Evolutionary conservation across 2,888 invertebrate genomes (phyloP).

Genomic region (Drosophila multiciliata): DNA sequence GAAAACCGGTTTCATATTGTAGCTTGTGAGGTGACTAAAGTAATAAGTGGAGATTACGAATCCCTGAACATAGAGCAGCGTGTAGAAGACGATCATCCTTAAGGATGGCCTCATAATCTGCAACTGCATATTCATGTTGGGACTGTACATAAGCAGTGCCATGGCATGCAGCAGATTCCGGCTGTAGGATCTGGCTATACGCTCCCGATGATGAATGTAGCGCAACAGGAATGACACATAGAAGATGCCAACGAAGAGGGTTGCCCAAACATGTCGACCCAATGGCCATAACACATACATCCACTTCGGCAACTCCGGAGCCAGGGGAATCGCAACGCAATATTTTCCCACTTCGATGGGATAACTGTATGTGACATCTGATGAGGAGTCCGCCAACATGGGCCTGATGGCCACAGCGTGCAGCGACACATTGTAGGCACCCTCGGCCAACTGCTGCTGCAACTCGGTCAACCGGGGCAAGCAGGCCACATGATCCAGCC

Average conservation of each 20-base stretch:
- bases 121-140: conserved; percentile 79
- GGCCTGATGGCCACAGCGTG: conserved; percentile 50
- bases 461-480: conserved; percentile 51
- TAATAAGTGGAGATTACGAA: conserved; percentile 80
- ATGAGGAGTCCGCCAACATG: not conserved
- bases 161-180: conserved; percentile 73
- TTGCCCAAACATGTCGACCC: conserved; percentile 76
- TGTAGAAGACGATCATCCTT: conserved; percentile 71
- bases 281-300: conserved; percentile 81
- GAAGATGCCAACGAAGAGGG: conserved; percentile 60
- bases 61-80: conserved; percentile 68
- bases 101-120: conserved; percentile 56
- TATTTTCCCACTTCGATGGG: conserved; percentile 74
- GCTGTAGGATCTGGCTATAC: conserved; percentile 37
- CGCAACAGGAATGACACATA: conserved; percentile 77
- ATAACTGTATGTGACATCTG: conserved; percentile 64
- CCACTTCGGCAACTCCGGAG: conserved; percentile 81
- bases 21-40: conserved; percentile 78
- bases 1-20: conserved; percentile 80
- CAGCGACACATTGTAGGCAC: conserved; percentile 71
- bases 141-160: conserved; percentile 73
- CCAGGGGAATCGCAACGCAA: conserved; percentile 82
- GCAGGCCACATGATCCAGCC: conserved; percentile 50
- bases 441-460: conserved; percentile 44
- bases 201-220: conserved; percentile 57